Evolutionary conservation across 1,140 invertebrate species (phyloP).

Genomic region (Drosophila dunni): DNA sequence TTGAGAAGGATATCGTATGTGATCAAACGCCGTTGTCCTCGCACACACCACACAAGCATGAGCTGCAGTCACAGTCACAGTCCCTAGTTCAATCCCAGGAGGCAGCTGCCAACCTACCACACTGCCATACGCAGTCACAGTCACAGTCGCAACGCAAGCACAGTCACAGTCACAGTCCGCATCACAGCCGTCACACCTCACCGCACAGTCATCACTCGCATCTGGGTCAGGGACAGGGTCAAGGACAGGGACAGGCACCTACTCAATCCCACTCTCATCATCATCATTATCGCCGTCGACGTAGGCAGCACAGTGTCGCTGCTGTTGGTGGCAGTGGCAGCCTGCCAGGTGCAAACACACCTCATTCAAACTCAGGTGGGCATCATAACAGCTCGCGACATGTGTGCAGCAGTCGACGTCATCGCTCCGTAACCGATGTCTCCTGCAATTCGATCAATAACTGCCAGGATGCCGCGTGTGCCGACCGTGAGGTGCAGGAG

Average conservation of each 20-base stretch:
- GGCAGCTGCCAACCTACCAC: constrained; percentile 36
- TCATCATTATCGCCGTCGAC: constrained; percentile 61
- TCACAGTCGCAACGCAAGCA: constrained; percentile 65
- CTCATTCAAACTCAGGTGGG: constrained; percentile 15
- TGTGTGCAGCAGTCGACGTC: constrained; percentile 66
- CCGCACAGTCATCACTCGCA: constrained; percentile 58
- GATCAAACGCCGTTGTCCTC: constrained; percentile 69
- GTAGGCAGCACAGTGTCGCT: constrained; percentile 58
- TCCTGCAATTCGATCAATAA: constrained; percentile 64
- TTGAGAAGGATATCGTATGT: constrained; percentile 83
- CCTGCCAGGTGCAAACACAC: constrained; percentile 62
- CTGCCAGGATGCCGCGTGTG: constrained; percentile 72
- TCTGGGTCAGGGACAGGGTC: constrained; percentile 34
- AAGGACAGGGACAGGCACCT: constrained; percentile 35
- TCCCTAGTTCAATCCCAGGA: constrained; percentile 41
- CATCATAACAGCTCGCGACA: constrained; percentile 38
- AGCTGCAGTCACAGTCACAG: constrained; percentile 44
- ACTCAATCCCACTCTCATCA: constrained; percentile 51
- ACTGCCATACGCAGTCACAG: constrained; percentile 54
- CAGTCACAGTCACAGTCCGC: constrained; percentile 68
- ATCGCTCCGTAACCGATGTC: constrained; percentile 78
- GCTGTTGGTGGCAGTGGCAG: constrained; percentile 68
- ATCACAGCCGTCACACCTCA: constrained; percentile 73
- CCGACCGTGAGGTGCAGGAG: constrained; percentile 77
- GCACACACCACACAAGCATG: constrained; percentile 44